phyloP scores from a whole-genome alignment of 2,113 vertebrate genomes.

The Benitochromis conjunctus region DNA sequence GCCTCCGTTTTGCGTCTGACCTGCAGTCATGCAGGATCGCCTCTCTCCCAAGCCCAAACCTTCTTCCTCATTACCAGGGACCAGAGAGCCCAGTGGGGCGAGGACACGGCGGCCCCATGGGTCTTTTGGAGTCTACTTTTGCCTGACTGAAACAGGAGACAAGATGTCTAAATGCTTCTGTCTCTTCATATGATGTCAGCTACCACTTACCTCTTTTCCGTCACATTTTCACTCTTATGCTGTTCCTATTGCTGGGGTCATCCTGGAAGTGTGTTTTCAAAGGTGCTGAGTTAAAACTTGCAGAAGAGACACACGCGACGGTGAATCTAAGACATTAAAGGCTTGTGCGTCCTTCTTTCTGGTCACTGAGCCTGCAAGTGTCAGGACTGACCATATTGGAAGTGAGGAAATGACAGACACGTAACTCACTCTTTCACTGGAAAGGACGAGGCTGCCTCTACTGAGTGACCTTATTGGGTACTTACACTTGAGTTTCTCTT shows the following conservation, averaged over 20 bases:
- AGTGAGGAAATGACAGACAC: conserved; percentile 7
- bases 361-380: conserved; percentile 17
- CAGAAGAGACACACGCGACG: background rate
- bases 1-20: background rate
- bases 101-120: conserved; percentile 24
- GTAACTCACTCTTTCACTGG: conserved; percentile 24
- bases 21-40: background rate
- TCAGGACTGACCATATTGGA: conserved; percentile 1
- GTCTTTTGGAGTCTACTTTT: conserved; percentile 17
- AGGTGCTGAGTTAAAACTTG: conserved; percentile 7
- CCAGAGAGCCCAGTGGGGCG: conserved; percentile 40
- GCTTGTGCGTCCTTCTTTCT: background rate
- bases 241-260: background rate
- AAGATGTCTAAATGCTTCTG: background rate
- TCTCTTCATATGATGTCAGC: conserved; percentile 69
- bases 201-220: background rate
- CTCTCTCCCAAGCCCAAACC: background rate
- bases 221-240: conserved; percentile 19
- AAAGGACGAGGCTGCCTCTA: background rate
- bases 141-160: conserved; percentile 60
- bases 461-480: background rate
- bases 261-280: conserved; percentile 6
- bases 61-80: background rate
- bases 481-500: background rate
- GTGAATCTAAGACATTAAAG: background rate